A percentile compares a stretch with the other conserved stretches of the same genome.
These are phyloP conservation scores for Dexiosoma caninum DNA, from an alignment of 2,888 invertebrate species.

Conservation along the genomic window DNA sequence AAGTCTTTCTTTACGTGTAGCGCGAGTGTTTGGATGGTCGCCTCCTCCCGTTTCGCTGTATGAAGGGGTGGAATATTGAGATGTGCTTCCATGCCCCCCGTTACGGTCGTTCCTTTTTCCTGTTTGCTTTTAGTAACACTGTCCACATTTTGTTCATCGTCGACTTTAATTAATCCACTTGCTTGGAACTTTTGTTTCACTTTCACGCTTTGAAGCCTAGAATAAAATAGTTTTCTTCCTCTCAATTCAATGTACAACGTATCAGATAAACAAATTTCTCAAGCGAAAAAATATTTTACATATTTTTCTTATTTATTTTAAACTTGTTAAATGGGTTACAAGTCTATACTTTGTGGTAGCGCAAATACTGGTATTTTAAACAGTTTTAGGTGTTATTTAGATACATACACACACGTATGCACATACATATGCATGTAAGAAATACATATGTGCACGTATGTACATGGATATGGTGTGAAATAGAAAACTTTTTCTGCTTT, in stretches of 20 bases:
- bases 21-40: too few species aligned
- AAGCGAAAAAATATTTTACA: constrained; percentile 29
- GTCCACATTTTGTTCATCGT: background rate
- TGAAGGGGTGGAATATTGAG: too few species aligned
- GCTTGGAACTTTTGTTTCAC: background rate
- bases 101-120: too few species aligned
- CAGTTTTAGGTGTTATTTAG: constrained; percentile 1
- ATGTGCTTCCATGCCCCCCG: too few species aligned
- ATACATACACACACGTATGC: background rate
- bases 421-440: background rate
- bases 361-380: constrained; percentile 1
- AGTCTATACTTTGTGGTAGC: background rate
- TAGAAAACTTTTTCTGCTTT: too few species aligned
- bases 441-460: too few species aligned
- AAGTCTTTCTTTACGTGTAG: too few species aligned
- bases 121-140: too few species aligned
- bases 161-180: background rate
- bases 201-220: constrained; percentile 28
- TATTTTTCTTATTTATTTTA: constrained; percentile 54
- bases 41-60: too few species aligned
- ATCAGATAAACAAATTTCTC: constrained; percentile 26
- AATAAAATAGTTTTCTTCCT: constrained; percentile 22
- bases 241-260: constrained; percentile 13
- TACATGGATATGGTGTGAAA: background rate
- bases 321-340: constrained; percentile 61